Conservation (phyloP, 2,888 invertebrate species). For the Lepidonotus clava region DNA sequence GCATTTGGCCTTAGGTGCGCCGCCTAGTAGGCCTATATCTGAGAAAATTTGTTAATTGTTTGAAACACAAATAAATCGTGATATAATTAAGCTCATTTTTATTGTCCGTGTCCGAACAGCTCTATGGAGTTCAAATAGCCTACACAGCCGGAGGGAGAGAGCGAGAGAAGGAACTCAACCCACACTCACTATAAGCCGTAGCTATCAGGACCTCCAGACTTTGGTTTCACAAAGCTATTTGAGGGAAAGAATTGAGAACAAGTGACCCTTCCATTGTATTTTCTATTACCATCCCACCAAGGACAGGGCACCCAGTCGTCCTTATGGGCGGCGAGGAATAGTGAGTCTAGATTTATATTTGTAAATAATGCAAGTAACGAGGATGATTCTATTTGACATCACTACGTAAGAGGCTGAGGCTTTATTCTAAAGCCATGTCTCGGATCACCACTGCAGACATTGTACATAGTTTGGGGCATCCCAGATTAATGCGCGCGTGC, state of each 20-base stretch:
- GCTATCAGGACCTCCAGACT: neutral
- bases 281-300: slow-evolving; percentile 10
- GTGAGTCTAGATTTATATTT: slow-evolving; percentile 46
- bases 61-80: slow-evolving; percentile 39
- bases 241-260: neutral
- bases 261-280: slow-evolving; percentile 23
- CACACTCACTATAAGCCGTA: neutral
- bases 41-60: slow-evolving; percentile 16
- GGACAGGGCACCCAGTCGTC: neutral
- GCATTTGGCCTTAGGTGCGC: neutral
- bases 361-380: slow-evolving; percentile 17
- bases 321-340: neutral
- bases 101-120: slow-evolving; percentile 4
- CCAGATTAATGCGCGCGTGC: slow-evolving; percentile 21
- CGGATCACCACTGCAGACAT: neutral
- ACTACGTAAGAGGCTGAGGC: neutral
- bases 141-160: neutral
- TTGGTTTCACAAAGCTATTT: neutral
- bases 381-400: neutral
- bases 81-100: slow-evolving; percentile 26
- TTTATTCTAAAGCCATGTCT: neutral
- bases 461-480: slow-evolving; percentile 48
- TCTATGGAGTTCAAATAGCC: neutral
- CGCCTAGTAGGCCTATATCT: no score
- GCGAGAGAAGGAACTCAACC: neutral